phyloP scores from a whole-genome alignment of 1,140 invertebrate species.

The Macrosteles quadrilineatus region DNA sequence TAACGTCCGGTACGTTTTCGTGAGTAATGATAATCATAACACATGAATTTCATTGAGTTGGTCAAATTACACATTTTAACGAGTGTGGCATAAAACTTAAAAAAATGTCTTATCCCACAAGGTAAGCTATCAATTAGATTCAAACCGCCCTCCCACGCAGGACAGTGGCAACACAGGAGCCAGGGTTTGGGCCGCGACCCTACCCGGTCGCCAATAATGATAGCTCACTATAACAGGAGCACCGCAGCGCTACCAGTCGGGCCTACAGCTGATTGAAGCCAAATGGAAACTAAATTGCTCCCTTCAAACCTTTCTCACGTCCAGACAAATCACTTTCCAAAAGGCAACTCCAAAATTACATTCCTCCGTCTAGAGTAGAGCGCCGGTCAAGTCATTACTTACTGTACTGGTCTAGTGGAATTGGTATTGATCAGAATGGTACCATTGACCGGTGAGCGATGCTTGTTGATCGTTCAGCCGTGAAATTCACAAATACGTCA shows the following conservation, averaged over 20 bases:
- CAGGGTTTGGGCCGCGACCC: neutral
- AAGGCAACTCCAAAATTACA: conserved; percentile 9
- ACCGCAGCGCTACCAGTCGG: conserved; percentile 2
- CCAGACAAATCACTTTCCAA: conserved; percentile 25
- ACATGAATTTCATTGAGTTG: too few species aligned
- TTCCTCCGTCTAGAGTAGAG: conserved; percentile 1
- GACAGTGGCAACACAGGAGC: neutral
- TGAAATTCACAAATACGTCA: too few species aligned
- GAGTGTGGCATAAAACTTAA: too few species aligned
- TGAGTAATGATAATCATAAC: neutral
- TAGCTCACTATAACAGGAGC: neutral
- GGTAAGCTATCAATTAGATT: neutral
- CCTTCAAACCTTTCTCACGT: conserved; percentile 25
- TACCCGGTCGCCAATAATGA: neutral
- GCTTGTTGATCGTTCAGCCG: too few species aligned
- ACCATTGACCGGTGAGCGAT: too few species aligned
- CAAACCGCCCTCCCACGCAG: too few species aligned
- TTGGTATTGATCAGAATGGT: too few species aligned
- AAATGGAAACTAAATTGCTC: conserved; percentile 27
- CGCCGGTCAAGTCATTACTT: conserved; percentile 4
- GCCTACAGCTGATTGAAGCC: conserved; percentile 15
- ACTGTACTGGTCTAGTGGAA: neutral
- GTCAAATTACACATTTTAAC: too few species aligned
- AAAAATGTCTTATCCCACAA: too few species aligned
- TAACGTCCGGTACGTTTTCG: neutral